A percentile compares a stretch with the other conserved stretches of the same genome.
phyloP scores from a whole-genome alignment of 2,113 vertebrate species.

The Hippocampus zosterae region DNA sequence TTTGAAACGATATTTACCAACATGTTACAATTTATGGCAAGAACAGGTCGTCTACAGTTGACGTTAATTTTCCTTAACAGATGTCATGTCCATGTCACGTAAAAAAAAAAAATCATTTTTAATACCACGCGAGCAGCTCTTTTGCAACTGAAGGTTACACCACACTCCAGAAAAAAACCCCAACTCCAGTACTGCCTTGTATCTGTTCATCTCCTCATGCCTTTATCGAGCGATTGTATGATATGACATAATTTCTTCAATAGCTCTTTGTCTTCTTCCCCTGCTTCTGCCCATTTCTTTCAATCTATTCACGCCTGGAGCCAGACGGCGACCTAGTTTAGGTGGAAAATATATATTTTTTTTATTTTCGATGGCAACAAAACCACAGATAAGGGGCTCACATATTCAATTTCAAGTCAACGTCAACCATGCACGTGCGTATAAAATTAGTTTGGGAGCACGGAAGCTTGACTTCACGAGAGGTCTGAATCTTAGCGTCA shows the following conservation, averaged over 20 bases:
- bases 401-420: background rate
- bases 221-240: slow-evolving; percentile 8
- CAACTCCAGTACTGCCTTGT: background rate
- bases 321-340: slow-evolving; percentile 66
- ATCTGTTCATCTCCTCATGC: background rate
- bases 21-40: no score
- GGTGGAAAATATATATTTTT: slow-evolving; percentile 44
- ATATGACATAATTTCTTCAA: slow-evolving; percentile 49
- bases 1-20: no score
- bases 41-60: no score
- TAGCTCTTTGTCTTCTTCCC: slow-evolving; percentile 22
- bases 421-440: background rate
- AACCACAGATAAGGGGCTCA: background rate
- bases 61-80: background rate
- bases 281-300: slow-evolving; percentile 25
- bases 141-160: background rate
- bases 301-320: slow-evolving; percentile 53
- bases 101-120: background rate
- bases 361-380: slow-evolving; percentile 30
- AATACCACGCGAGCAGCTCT: background rate
- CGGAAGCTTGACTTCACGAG: background rate
- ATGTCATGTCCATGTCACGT: background rate
- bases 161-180: no score
- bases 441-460: background rate
- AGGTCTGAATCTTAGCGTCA: background rate